Conservation (phyloP, 2,113 vertebrate species). For the Entomyzon cyanotis region DNA sequence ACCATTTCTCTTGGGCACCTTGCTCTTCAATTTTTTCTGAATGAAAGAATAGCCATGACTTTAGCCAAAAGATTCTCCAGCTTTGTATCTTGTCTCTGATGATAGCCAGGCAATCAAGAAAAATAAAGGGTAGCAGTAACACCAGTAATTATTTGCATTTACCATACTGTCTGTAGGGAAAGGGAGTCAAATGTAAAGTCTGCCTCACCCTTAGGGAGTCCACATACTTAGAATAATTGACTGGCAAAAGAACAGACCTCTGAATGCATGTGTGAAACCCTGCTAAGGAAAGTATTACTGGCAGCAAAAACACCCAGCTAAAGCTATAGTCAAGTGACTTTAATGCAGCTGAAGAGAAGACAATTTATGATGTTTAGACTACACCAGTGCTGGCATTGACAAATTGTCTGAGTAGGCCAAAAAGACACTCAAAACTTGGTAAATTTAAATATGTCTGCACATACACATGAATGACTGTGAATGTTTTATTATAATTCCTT, state of each 20-base stretch:
- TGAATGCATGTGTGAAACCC: background rate
- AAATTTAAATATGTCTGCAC: conserved; percentile 45
- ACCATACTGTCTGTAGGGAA: background rate
- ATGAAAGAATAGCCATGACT: background rate
- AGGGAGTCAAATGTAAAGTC: background rate
- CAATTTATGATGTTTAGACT: conserved; percentile 60
- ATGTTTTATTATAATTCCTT: background rate
- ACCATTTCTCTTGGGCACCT: background rate
- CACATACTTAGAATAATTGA: background rate
- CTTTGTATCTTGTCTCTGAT: background rate
- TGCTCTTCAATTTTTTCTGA: background rate
- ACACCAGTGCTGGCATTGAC: conserved; percentile 5
- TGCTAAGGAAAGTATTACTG: background rate
- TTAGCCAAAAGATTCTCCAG: background rate
- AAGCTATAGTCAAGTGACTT: background rate
- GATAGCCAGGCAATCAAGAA: background rate
- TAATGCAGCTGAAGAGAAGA: conserved; percentile 28
- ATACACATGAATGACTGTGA: background rate
- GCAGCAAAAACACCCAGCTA: background rate
- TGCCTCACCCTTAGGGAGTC: background rate
- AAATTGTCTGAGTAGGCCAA: background rate
- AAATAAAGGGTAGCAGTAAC: background rate
- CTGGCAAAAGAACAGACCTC: background rate
- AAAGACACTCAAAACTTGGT: conserved; percentile 7
- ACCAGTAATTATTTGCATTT: background rate